phyloP scores from a whole-genome alignment of 2,797 vertebrate genomes.

The Coregonus ussuriensis region DNA sequence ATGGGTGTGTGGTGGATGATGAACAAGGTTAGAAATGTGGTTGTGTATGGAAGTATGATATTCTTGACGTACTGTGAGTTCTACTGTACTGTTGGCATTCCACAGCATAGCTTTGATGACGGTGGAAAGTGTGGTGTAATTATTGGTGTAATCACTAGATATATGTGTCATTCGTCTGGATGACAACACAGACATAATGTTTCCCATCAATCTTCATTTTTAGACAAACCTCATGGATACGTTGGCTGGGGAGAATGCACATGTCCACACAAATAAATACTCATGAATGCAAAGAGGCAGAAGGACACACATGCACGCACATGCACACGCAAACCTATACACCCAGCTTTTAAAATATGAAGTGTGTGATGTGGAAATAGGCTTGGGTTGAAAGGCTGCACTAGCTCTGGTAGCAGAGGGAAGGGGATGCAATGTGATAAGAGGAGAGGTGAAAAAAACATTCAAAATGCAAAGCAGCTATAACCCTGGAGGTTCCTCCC shows the following conservation, averaged over 20 bases:
- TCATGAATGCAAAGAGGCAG: neutral
- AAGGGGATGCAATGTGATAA: slow-evolving; percentile 5
- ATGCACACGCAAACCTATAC: neutral
- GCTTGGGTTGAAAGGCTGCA: slow-evolving; percentile 41
- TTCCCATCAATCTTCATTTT: neutral
- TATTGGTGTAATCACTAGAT: neutral
- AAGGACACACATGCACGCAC: neutral
- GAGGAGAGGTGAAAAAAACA: slow-evolving; percentile 46
- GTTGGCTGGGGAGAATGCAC: neutral
- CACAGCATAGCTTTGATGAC: neutral
- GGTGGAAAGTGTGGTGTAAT: neutral
- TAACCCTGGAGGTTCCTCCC: slow-evolving; percentile 49
- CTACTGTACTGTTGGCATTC: neutral
- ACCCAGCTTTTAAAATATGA: slow-evolving; percentile 50
- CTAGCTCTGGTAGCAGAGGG: slow-evolving; percentile 24
- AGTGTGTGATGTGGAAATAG: slow-evolving; percentile 52
- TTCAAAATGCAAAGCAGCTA: slow-evolving; percentile 70
- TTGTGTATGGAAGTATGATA: neutral
- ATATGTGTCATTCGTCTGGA: neutral
- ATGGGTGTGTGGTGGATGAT: too few species aligned
- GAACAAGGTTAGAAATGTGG: too few species aligned
- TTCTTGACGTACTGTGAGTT: neutral
- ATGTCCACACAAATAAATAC: slow-evolving; percentile 15
- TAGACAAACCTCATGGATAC: neutral
- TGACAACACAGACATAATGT: neutral